Base-by-base conservation (phyloP, 2,113 vertebrate species). In the Myodes glareolus region DNA sequence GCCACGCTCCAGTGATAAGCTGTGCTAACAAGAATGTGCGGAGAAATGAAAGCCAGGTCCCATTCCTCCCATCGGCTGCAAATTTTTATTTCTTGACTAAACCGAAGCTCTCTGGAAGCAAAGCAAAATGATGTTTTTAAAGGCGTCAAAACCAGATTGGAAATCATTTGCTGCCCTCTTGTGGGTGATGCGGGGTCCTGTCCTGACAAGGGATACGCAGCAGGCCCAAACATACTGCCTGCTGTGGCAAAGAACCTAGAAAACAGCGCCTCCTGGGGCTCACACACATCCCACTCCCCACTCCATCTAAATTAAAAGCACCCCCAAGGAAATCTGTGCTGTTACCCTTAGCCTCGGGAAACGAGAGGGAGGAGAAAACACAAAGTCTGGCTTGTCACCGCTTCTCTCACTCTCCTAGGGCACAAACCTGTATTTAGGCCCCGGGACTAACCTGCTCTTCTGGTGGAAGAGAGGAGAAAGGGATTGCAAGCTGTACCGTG, bases 131-230 rank as follows among this genome's bases (percentile, higher is more conserved):
- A 98, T 97, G 98, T 98, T 97, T 97, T 90, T 5, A 50, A 80
- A 96, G 95, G 96, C 88, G 94, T 94, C 27, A 63, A 88, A 97
- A 91, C 58, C 10, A 58, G 91, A 94, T 94, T 68, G 67, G 96
- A 98, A 98, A 95, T 98, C 98, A 97, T 98, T 97, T 98, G 98
- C 98, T 99, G 98, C 99, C 98, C 98, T 98, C 99, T 98, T 23
- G 98, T 98, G 99, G 98, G 84, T 67, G 31, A 23, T 17, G 90
- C 68, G 42, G 75, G 96, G 91, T 81, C 77, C 39, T 97, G 50
- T 73, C 89, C 47, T 47, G 92, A 39, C 77, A 13, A 31, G 8
- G 13, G 33, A 47, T 31, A 3, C 5, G 11, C 14, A 58, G 47
- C 5, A 58, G 58, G 17, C 55, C 72, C 39, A 19, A 67, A 63